phyloP scores from a whole-genome alignment of 2,113 vertebrate genomes.

The Lucifuga dentata region DNA sequence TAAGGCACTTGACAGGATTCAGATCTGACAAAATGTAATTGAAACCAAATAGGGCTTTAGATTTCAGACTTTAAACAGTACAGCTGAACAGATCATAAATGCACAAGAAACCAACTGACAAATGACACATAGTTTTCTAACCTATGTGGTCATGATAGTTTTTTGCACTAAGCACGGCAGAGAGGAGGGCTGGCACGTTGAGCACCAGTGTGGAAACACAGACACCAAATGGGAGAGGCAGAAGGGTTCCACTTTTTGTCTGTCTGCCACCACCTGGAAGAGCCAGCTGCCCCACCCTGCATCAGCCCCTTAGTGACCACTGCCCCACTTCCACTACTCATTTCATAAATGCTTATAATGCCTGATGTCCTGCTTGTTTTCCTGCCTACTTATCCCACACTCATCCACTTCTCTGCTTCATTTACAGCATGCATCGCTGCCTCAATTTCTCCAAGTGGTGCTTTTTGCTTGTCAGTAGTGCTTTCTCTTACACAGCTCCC shows the following conservation, averaged over 20 bases:
- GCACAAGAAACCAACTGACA: too few species aligned
- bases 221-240: constrained; percentile 27
- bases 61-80: too few species aligned
- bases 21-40: too few species aligned
- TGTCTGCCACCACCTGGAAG: constrained; percentile 35
- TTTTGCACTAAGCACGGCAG: not conserved
- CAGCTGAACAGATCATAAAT: too few species aligned
- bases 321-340: constrained; percentile 19
- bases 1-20: too few species aligned
- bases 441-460: constrained; percentile 18
- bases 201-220: constrained; percentile 10
- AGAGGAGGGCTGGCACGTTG: constrained; percentile 18
- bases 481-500: constrained; percentile 6
- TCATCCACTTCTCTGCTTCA: not conserved
- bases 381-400: constrained; percentile 3
- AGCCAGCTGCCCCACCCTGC: constrained; percentile 52
- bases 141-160: not conserved
- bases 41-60: too few species aligned
- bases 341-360: constrained; percentile 6
- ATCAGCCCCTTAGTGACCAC: constrained; percentile 16
- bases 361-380: not conserved
- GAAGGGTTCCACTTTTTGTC: constrained; percentile 24
- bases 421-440: constrained; percentile 14
- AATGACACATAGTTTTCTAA: too few species aligned
- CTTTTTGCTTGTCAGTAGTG: constrained; percentile 30